Evolutionary conservation across 1,140 invertebrate genomes (phyloP), one percentile per base, ranked within the genome.

Genomic region (Leptopilina boulardi): DNA sequence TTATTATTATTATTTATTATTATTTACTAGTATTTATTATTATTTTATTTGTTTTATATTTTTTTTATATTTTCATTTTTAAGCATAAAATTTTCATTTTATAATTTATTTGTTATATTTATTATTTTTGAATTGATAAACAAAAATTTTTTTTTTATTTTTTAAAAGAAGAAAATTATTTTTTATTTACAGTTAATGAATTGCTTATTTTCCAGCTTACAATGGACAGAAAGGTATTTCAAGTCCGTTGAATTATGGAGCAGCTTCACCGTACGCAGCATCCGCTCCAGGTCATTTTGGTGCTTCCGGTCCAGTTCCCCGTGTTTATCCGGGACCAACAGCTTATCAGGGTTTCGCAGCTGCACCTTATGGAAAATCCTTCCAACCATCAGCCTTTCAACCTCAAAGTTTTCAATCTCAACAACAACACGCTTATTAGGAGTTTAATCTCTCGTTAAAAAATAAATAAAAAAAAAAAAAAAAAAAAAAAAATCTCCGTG

Each of bases 381-480:
- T 83, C 74, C 83, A 85, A 81, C 84, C 78, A 26, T 77, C 84
- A 75, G 77, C 82, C 73, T 87, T 84, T 66, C 87, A 87, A 77
- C 84, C 87, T 74, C 79, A 89, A 34, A 82, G 89, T 86, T 87
- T 90, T 88, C 89, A 89, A 80, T 83, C 87, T 18, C 88, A 89
- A 38, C 89, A 88, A 81, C 83, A 88, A 81, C 83, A 86, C 70
- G 21, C 34, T 9, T 87, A 84, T 72, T 87, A 80, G 85, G 74
- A 70, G 74, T 78, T 38, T 76, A 71, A 78, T 26, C 59, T 70
- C 82, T 70, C 23, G n/a, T n/a, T n/a, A n/a, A n/a, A n/a, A n/a
- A n/a, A n/a, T n/a, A n/a, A n/a, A n/a, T 30, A 18, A 51, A 51
- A n/a, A 18, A 51, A 44, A 44, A 2, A 38, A 38, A 9, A 38